phyloP scores from a whole-genome alignment of 2,888 invertebrate species.

The Dioctria linearis region DNA sequence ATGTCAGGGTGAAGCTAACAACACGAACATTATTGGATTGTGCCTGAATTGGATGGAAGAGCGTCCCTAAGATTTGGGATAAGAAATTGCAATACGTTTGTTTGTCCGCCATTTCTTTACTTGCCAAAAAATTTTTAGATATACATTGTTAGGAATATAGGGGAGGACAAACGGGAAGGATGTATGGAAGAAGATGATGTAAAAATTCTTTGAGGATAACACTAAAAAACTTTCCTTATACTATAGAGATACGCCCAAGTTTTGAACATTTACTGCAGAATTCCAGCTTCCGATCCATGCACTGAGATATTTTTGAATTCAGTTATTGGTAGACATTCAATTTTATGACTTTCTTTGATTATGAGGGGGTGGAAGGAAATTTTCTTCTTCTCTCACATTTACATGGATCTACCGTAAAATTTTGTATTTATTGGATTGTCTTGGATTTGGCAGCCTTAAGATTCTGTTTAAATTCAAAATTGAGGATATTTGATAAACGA shows the following conservation, averaged over 20 bases:
- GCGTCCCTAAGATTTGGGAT: slow-evolving; percentile 8
- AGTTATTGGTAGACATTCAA: slow-evolving; percentile 30
- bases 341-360: slow-evolving; percentile 30
- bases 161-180: neutral
- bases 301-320: slow-evolving; percentile 35
- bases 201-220: slow-evolving; percentile 36
- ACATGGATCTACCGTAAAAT: slow-evolving; percentile 15
- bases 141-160: neutral
- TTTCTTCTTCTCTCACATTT: slow-evolving; percentile 10
- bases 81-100: slow-evolving; percentile 47
- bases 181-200: slow-evolving; percentile 18
- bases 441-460: neutral
- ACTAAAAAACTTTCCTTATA: neutral
- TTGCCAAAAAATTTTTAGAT: slow-evolving; percentile 24
- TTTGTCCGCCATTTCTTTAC: slow-evolving; percentile 27
- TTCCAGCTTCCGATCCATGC: slow-evolving; percentile 12
- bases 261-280: slow-evolving; percentile 30
- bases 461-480: too few relatives aligned
- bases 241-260: neutral
- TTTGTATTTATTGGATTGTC: slow-evolving; percentile 20
- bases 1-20: slow-evolving; percentile 21
- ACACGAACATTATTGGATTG: slow-evolving; percentile 27
- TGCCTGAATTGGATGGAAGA: slow-evolving; percentile 18
- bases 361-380: slow-evolving; percentile 11
- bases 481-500: too few relatives aligned